Evolutionary conservation across 2,113 vertebrate genomes (phyloP).

Genomic region (Sminthopsis crassicaudata): DNA sequence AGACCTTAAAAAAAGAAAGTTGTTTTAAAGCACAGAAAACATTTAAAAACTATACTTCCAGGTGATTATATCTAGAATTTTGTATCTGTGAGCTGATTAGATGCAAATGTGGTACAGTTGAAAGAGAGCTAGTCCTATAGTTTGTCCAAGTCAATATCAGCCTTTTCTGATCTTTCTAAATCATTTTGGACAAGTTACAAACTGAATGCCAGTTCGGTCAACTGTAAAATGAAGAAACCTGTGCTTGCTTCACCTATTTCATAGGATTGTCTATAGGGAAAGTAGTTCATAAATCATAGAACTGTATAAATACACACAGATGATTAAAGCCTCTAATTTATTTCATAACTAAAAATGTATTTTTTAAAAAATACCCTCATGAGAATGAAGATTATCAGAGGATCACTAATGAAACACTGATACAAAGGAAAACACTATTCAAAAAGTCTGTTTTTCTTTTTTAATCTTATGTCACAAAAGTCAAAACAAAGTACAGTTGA

Average conservation of each 20-base stretch:
- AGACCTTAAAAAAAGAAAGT: slow-evolving; percentile 84
- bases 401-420: slow-evolving; percentile 27
- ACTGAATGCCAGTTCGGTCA: background rate
- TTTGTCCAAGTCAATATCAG: background rate
- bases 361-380: background rate
- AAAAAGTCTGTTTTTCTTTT: background rate
- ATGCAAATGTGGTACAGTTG: background rate
- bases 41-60: slow-evolving; percentile 7
- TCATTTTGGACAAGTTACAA: background rate
- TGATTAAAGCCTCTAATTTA: background rate
- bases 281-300: background rate
- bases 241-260: background rate
- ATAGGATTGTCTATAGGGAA: background rate
- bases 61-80: background rate
- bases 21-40: background rate
- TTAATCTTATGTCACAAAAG: slow-evolving; percentile 3
- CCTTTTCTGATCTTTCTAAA: background rate
- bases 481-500: background rate
- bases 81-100: background rate
- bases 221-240: background rate
- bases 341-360: background rate
- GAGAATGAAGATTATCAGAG: background rate
- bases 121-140: background rate
- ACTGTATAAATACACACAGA: background rate
- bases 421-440: background rate